Conservation (phyloP, 2,113 vertebrate species). For the Noturus placidus region DNA sequence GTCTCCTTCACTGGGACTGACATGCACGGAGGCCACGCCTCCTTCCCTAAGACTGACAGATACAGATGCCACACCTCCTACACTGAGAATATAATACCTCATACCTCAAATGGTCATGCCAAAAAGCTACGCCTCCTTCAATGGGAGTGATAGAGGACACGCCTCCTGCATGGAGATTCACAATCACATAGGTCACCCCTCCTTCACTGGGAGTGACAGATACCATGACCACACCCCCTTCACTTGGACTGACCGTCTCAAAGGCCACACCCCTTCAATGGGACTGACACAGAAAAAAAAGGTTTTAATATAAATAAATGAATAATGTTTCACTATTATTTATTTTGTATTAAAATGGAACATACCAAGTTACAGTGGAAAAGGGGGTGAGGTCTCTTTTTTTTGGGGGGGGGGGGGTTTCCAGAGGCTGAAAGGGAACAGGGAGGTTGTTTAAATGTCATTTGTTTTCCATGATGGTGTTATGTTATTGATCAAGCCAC, state of each 20-base stretch:
- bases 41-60: neutral
- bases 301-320: neutral
- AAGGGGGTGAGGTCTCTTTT: neutral
- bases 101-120: too few relatives aligned
- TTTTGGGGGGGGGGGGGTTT: too few relatives aligned
- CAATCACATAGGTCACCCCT: too few relatives aligned
- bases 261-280: neutral
- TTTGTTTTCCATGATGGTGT: slow-evolving; percentile 64
- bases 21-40: neutral
- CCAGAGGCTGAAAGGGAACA: neutral
- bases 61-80: neutral
- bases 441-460: slow-evolving; percentile 57
- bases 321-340: neutral
- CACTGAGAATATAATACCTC: neutral
- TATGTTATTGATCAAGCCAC: slow-evolving; percentile 67
- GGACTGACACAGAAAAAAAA: neutral
- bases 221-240: too few relatives aligned
- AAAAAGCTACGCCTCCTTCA: neutral
- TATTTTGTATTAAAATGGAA: neutral
- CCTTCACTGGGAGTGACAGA: too few relatives aligned
- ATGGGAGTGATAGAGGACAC: too few relatives aligned
- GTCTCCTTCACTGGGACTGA: neutral
- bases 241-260: neutral
- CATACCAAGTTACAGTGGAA: neutral
- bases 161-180: too few relatives aligned